Evolutionary conservation across 2,888 invertebrate species (phyloP).

Genomic region (Leptura quadrifasciata): DNA sequence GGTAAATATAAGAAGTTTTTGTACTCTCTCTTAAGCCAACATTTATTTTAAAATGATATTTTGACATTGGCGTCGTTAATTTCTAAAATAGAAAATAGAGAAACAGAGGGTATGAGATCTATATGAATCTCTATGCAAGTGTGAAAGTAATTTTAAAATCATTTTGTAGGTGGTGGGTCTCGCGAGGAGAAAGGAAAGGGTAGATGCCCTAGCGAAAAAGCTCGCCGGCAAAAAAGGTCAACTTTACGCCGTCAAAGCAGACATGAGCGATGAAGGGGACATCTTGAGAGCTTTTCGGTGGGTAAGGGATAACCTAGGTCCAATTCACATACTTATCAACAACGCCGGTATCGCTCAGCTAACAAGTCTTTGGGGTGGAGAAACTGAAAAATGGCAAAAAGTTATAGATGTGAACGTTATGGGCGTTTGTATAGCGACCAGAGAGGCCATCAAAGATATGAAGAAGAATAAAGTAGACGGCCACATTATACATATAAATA

Average conservation of each 20-base stretch:
- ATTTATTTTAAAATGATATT: too few relatives aligned
- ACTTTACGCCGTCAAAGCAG: constrained; percentile 67
- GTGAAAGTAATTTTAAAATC: background rate
- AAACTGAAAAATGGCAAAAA: constrained; percentile 54
- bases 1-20: too few relatives aligned
- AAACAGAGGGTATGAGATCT: too few relatives aligned
- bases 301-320: constrained; percentile 67
- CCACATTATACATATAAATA: constrained; percentile 60
- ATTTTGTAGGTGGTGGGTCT: constrained; percentile 58
- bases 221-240: constrained; percentile 61
- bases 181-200: constrained; percentile 55
- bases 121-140: too few relatives aligned
- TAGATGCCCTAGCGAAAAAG: constrained; percentile 53
- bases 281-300: constrained; percentile 66
- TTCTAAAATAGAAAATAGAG: too few relatives aligned
- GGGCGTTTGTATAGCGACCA: constrained; percentile 43
- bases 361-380: constrained; percentile 59
- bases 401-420: too few relatives aligned
- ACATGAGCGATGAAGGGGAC: constrained; percentile 67
- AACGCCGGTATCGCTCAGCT: constrained; percentile 66
- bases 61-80: too few relatives aligned
- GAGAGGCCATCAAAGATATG: constrained; percentile 62
- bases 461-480: constrained; percentile 58
- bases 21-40: too few relatives aligned
- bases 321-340: constrained; percentile 69